Base-by-base conservation (phyloP, 2,797 vertebrate species). In the Acanthis flammea region DNA sequence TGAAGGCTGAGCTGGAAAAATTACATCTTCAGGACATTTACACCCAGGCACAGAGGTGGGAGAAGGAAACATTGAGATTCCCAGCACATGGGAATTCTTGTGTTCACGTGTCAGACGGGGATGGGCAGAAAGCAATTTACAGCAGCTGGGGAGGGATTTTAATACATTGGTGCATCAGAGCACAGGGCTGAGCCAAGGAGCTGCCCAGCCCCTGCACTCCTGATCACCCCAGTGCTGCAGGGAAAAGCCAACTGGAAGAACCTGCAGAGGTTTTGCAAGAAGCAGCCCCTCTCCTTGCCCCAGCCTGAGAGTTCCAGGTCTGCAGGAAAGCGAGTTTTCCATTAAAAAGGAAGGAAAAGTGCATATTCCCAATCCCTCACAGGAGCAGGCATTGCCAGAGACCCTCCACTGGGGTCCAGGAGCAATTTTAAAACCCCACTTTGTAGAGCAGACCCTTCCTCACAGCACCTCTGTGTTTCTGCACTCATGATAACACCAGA, bases 1-100 rank as follows among this genome's bases (percentile, higher is more conserved):
- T 55, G 45, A 60, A 61, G 74, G 78, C 72, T 72, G 54, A 94
- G 81, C 68, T 87, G 81, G 81, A 92, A 92, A 96, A 95, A 83
- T 61, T 62, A 73, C 70, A 80, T 57, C 87, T 78, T 94, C 24
- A 84, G 87, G 76, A 91, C 91, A 88, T 81, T 94, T 86, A 35
- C 16, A 45, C 24, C 78, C 73, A 67, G n/a, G 57, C 82, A 65
- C 7, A 70, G 87, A 78, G 65, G 60, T 57, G 86, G 66, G 37
- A 71, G 55, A 19, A 73, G 35, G 75, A 14, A 53, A n/a, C 25
- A 39, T 80, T 94, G 86, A 48, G 83, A 95, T 92, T 92, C 87
- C 28, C 67, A 57, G 67, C 76, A 76, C 94, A 94, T 14, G 92
- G 91, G 90, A 88, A 92, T 94, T 86, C 75, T 57, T 33, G 87